These are phyloP conservation scores for Caenorhabditis imperialis DNA, from an alignment of 2,888 invertebrate species.

Conservation along the genomic window DNA sequence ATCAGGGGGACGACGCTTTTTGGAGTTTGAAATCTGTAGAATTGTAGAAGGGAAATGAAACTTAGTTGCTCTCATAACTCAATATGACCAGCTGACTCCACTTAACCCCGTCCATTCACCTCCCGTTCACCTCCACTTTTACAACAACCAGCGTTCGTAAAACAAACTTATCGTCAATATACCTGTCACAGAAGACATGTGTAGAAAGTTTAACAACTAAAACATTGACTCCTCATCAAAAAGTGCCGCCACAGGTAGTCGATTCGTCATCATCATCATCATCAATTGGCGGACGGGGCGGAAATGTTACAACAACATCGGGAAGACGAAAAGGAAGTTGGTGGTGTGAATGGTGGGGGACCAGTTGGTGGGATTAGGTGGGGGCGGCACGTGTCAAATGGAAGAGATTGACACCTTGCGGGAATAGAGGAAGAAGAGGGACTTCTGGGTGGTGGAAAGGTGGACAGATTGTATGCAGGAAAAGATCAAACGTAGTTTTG, in stretches of 20 bases:
- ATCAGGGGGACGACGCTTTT: no score
- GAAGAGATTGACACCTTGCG: slow-evolving; percentile 20
- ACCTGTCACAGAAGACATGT: no score
- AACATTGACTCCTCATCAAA: no score
- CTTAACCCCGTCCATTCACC: no score
- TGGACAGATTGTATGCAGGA: no score
- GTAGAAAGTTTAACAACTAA: no score
- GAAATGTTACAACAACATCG: slow-evolving; percentile 49
- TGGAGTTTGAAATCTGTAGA: no score
- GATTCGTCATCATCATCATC: slow-evolving; percentile 10
- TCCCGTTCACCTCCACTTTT: not conserved
- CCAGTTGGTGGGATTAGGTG: slow-evolving; percentile 44
- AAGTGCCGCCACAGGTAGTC: slow-evolving; percentile 11
- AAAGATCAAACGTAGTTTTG: no score
- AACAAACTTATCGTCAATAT: no score
- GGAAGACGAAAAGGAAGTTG: slow-evolving; percentile 30
- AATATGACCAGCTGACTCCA: no score
- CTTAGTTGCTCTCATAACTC: no score
- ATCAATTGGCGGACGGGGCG: slow-evolving; percentile 8
- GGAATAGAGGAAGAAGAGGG: slow-evolving; percentile 22
- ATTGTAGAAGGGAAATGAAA: no score
- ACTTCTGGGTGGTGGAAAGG: slow-evolving; percentile 3
- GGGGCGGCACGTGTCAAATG: slow-evolving; percentile 23
- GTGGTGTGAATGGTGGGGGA: slow-evolving; percentile 31
- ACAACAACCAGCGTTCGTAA: slow-evolving; percentile 12